Percentiles rank a stretch among this genome's conserved stretches.
Conservation (phyloP, 2,888 invertebrate species). For the Cordilura impudica region DNA sequence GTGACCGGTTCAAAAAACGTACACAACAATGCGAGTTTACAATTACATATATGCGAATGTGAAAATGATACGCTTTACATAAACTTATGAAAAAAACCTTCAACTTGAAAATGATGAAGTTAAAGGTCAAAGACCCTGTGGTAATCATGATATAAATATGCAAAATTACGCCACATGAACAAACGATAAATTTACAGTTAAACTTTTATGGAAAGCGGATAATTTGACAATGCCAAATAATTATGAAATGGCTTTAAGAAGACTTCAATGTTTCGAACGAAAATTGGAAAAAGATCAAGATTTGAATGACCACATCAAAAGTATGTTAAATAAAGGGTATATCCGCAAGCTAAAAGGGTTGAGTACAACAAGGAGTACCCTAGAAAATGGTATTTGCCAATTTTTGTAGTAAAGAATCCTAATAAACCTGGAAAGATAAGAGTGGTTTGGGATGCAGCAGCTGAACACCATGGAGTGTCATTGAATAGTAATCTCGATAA, state of each 20-base stretch:
- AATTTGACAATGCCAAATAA: slow-evolving; percentile 63
- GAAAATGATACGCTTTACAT: slow-evolving; percentile 44
- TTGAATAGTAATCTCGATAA: slow-evolving; percentile 67
- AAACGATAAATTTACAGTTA: slow-evolving; percentile 48
- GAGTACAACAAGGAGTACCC: slow-evolving; percentile 16
- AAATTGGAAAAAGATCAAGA: no score
- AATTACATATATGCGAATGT: slow-evolving; percentile 54
- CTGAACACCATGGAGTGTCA: slow-evolving; percentile 63
- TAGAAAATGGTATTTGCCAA: slow-evolving; percentile 67
- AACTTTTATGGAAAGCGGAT: slow-evolving; percentile 64
- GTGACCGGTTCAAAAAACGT: neutral
- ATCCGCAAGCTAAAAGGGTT: slow-evolving; percentile 29
- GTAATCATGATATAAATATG: slow-evolving; percentile 5
- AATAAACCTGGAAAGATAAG: slow-evolving; percentile 67
- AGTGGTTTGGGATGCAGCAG: slow-evolving; percentile 71
- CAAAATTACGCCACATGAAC: slow-evolving; percentile 14
- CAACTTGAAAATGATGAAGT: slow-evolving; percentile 18
- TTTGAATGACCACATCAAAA: slow-evolving; percentile 24
- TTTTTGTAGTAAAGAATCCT: slow-evolving; percentile 62
- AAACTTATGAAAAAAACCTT: slow-evolving; percentile 46
- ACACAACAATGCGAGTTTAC: neutral
- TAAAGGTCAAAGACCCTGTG: no score
- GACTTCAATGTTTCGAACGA: no score
- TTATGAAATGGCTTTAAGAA: slow-evolving; percentile 51
- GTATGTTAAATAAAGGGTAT: slow-evolving; percentile 49